A percentile compares a stretch with the other conserved stretches of the same genome.
Conservation (phyloP, 2,797 vertebrate species). For the Sebastes kiyomatsui region DNA sequence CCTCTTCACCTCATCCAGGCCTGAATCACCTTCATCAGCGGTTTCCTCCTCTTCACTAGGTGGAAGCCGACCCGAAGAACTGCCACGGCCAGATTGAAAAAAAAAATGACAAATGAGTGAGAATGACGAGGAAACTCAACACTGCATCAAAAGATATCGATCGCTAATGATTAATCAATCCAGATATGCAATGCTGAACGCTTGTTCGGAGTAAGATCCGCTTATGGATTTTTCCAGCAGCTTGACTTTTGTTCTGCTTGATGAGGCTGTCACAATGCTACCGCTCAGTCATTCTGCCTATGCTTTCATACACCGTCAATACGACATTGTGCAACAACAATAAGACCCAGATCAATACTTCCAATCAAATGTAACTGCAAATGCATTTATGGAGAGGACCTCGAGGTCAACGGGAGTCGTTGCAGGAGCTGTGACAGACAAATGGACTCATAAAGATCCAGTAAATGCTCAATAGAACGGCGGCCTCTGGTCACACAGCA, state of each 20-base stretch:
- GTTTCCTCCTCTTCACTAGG: constrained; percentile 15
- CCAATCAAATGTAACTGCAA: constrained; percentile 60
- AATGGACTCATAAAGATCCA: constrained; percentile 24
- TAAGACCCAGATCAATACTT: constrained; percentile 64
- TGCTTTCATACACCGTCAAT: constrained; percentile 36
- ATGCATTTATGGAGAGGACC: constrained; percentile 57
- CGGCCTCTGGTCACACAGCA: background rate
- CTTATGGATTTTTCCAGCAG: constrained; percentile 38
- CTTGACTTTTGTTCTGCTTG: constrained; percentile 36
- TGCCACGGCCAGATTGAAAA: background rate
- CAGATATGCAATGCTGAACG: background rate
- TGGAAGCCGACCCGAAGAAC: background rate
- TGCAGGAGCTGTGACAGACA: constrained; percentile 21
- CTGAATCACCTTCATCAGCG: constrained; percentile 21
- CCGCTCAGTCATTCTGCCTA: constrained; percentile 24
- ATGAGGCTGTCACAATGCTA: constrained; percentile 12
- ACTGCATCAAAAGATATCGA: constrained; percentile 36
- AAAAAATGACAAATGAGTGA: constrained; percentile 9
- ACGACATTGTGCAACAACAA: constrained; percentile 55
- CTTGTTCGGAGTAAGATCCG: constrained; percentile 4
- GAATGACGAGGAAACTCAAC: constrained; percentile 2
- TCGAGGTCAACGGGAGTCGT: constrained; percentile 53
- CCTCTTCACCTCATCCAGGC: background rate
- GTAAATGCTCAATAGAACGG: constrained; percentile 15
- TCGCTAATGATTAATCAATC: constrained; percentile 42